Evolutionary conservation across 2,113 vertebrate species (phyloP), one percentile per base, ranked within the genome.

Genomic region (Cervus canadensis): DNA sequence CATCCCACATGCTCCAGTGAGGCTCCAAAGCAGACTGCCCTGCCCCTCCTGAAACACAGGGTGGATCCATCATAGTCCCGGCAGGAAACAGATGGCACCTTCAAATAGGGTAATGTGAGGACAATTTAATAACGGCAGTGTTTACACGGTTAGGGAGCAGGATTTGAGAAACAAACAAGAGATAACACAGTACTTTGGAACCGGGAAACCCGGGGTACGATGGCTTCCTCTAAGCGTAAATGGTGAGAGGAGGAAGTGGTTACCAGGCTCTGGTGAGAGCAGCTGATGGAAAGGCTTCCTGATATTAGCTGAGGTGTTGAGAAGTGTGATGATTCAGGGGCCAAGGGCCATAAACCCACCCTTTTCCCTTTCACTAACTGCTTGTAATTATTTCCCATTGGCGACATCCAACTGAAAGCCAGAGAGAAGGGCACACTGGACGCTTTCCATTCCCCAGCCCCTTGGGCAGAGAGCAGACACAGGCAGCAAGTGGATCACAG

Each of bases 81-180:
- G 45, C 60, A 43, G 30, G 67, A 96, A 82, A 71, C 50, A 82
- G 87, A 96, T 67, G 87, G 52, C 4, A 40, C 7, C 67, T 54
- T 86, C 12, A 19, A 48, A 76, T 10, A 84, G n/a, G 60, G 59
- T 57, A 88, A 76, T 36, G 12, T 26, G 57, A 93, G 97, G 28
- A 95, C 36, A 88, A 21, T 79, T 93, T 92, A 82, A 94, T 67
- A 60, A 89, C 14, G 26, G 17, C 30, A 89, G 4, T 82, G 50
- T 67, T 94, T 81, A 40, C 52, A 74, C 9, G 12, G 10, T 56
- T 6, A 52, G n/a, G 83, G 19, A 23, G 45, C 16, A 30, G 57
- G 59, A 45, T n/a, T 78, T 36, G 64, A 84, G 87, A 85, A 67
- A 83, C 30, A 50, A 86, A n/a, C 1, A 54, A 30, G 79, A 91